Percentiles rank a stretch among this genome's conserved stretches.
phyloP scores from a whole-genome alignment of 2,888 invertebrate species.

The Limnephilus rhombicus region DNA sequence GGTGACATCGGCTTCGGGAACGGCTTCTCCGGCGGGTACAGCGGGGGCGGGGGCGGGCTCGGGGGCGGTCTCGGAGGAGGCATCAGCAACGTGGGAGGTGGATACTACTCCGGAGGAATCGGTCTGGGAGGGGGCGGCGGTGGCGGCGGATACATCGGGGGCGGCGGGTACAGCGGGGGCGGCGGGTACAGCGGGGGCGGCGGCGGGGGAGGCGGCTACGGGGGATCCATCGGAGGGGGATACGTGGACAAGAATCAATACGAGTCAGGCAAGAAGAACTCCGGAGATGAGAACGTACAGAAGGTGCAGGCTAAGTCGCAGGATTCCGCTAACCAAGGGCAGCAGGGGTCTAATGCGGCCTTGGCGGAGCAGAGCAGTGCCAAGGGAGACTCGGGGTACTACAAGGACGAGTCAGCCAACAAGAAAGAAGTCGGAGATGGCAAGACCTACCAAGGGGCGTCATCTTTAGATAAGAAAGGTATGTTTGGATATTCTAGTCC shows the following conservation, averaged over 20 bases:
- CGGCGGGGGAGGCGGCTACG: slow-evolving; percentile 71
- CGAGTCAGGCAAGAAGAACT: slow-evolving; percentile 78
- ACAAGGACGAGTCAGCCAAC: slow-evolving; percentile 77
- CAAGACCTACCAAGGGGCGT: slow-evolving; percentile 79
- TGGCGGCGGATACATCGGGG: slow-evolving; percentile 62
- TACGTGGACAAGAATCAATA: slow-evolving; percentile 79
- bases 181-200: slow-evolving; percentile 68
- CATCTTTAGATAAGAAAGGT: slow-evolving; percentile 80
- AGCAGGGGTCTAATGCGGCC: slow-evolving; percentile 78
- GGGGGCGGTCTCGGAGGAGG: slow-evolving; percentile 67
- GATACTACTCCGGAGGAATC: slow-evolving; percentile 67
- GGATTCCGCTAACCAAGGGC: slow-evolving; percentile 77
- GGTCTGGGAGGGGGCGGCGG: slow-evolving; percentile 67
- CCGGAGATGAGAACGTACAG: slow-evolving; percentile 77
- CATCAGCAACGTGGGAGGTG: slow-evolving; percentile 69
- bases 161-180: slow-evolving; percentile 28
- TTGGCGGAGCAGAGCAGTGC: slow-evolving; percentile 72
- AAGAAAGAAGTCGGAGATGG: slow-evolving; percentile 80
- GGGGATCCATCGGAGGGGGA: slow-evolving; percentile 71
- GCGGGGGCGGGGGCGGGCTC: slow-evolving; percentile 61
- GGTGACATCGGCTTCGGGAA: slow-evolving; percentile 69
- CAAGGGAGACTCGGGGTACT: slow-evolving; percentile 76
- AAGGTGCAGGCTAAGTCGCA: slow-evolving; percentile 78
- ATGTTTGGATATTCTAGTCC: slow-evolving; percentile 56
- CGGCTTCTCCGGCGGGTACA: slow-evolving; percentile 66